Percentiles rank a stretch among this genome's conserved stretches.
Conservation (phyloP, 2,113 vertebrate genomes). For the Anthoscopus minutus region DNA sequence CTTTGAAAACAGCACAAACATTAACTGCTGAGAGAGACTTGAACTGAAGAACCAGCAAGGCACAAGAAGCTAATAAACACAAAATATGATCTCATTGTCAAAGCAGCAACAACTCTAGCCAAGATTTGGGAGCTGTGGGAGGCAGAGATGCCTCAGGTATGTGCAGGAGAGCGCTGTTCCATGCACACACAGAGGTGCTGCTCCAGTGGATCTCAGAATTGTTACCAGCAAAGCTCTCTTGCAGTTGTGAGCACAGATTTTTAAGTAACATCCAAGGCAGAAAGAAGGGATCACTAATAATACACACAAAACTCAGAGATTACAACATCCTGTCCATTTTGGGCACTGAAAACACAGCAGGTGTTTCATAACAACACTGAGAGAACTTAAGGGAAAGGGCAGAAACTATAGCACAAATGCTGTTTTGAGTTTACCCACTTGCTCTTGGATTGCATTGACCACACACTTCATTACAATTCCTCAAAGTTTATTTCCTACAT, state of each 20-base stretch:
- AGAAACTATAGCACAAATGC: neutral
- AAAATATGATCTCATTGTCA: neutral
- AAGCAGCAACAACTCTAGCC: neutral
- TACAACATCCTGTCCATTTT: neutral
- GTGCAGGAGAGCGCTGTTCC: neutral
- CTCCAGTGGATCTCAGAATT: neutral
- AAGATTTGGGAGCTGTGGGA: neutral
- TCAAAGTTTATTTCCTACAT: neutral
- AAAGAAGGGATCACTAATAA: neutral
- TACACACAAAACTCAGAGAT: neutral
- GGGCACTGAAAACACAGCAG: neutral
- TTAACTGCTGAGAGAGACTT: neutral
- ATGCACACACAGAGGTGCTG: neutral
- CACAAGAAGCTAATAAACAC: neutral
- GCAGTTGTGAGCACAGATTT: neutral
- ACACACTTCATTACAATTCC: neutral
- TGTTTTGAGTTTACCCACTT: neutral
- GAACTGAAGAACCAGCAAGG: neutral
- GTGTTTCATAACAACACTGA: neutral
- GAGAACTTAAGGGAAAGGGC: neutral
- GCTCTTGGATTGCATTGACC: neutral
- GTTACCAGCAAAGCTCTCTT: neutral
- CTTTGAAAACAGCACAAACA: neutral
- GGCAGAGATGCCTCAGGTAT: neutral
- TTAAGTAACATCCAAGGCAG: neutral